Evolutionary conservation across 2,888 invertebrate species (phyloP).

Genomic region (Ligdia adustata): DNA sequence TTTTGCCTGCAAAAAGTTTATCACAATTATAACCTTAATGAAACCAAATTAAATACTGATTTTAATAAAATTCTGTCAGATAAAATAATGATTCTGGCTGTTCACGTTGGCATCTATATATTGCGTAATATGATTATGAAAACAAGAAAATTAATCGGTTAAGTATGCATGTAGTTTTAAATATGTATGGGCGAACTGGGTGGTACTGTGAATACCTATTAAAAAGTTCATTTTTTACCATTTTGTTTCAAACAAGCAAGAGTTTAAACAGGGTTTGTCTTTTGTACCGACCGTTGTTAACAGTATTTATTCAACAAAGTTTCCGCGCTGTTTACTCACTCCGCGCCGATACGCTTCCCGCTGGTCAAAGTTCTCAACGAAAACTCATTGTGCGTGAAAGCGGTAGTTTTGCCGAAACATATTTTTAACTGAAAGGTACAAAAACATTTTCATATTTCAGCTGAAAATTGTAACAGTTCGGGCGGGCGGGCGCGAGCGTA

Average conservation of each 20-base stretch:
- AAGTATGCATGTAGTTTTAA: too few species aligned
- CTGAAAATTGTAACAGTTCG: constrained; percentile 78
- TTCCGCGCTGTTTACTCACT: constrained; percentile 15
- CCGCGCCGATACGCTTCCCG: constrained; percentile 32
- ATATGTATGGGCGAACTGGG: too few species aligned
- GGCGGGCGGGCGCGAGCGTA: constrained; percentile 55
- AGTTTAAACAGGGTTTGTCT: constrained; percentile 2
- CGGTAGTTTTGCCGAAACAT: constrained; percentile 75
- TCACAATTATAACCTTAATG: too few species aligned
- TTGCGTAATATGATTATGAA: too few species aligned
- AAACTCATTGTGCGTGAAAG: constrained; percentile 79
- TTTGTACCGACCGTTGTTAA: constrained; percentile 2
- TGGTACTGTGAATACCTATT: not conserved
- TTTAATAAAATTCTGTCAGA: too few species aligned
- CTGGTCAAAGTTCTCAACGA: constrained; percentile 67
- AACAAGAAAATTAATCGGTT: too few species aligned
- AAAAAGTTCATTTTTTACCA: not conserved
- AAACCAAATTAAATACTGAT: too few species aligned
- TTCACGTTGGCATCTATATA: too few species aligned
- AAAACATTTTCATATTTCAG: constrained; percentile 79
- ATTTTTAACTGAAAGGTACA: constrained; percentile 73
- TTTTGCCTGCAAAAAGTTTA: too few species aligned
- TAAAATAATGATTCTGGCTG: too few species aligned
- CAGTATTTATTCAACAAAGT: constrained; percentile 11
- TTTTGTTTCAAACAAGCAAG: not conserved